A percentile compares a stretch with the other conserved stretches of the same genome.
Evolutionary conservation across 2,113 vertebrate species (phyloP).

Genomic region (Terrapene triunguis): DNA sequence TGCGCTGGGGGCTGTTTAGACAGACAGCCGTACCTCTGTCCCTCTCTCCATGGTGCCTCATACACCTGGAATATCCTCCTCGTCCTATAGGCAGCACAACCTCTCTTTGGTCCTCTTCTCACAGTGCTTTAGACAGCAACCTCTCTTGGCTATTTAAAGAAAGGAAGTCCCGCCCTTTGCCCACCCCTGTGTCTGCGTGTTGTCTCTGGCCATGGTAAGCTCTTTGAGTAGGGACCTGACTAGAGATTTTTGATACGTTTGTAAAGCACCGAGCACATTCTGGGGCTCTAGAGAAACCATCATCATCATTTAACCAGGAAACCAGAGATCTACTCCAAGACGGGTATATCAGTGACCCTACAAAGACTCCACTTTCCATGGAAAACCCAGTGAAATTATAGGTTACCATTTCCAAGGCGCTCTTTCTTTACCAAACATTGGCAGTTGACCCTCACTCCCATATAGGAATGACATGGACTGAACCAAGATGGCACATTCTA

Average conservation of each 20-base stretch:
- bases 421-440: neutral
- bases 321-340: neutral
- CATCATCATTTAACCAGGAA: neutral
- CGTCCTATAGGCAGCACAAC: neutral
- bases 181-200: neutral
- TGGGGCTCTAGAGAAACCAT: neutral
- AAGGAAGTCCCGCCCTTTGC: neutral
- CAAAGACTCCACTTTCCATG: neutral
- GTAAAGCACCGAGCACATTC: neutral
- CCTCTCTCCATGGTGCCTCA: neutral
- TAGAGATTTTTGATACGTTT: neutral
- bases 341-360: neutral
- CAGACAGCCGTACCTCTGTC: neutral
- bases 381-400: neutral
- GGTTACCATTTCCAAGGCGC: neutral
- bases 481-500: neutral
- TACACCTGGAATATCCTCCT: neutral
- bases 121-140: neutral
- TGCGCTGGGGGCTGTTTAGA: neutral
- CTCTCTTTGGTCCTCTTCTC: neutral
- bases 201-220: neutral
- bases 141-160: neutral
- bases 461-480: neutral
- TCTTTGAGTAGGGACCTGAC: neutral
- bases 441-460: no score